These are phyloP conservation scores for Dromaius novaehollandiae DNA, from an alignment of 2,113 vertebrate genomes.

Conservation along the genomic window DNA sequence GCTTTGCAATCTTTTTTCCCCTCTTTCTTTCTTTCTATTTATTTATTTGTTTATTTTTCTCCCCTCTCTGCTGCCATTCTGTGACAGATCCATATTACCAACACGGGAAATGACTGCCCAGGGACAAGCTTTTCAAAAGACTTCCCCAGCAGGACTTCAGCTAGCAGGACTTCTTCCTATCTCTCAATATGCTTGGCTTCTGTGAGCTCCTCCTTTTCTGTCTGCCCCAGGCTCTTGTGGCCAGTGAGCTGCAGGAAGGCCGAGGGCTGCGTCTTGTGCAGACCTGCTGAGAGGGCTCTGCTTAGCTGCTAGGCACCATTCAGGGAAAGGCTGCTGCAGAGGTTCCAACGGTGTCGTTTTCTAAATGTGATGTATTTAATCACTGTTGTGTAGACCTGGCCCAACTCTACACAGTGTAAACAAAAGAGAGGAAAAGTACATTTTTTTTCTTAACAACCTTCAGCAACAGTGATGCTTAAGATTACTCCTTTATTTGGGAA, in stretches of 20 bases:
- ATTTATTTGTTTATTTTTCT: background rate
- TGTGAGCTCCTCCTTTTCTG: background rate
- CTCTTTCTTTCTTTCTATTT: background rate
- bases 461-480: background rate
- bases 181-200: background rate
- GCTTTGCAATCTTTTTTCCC: background rate
- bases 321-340: background rate
- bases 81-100: rapidly evolving
- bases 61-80: background rate
- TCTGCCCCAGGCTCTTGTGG: background rate
- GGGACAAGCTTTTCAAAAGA: background rate
- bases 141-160: background rate
- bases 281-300: background rate
- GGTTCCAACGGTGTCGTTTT: background rate
- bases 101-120: background rate
- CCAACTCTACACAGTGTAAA: rapidly evolving
- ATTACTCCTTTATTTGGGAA: background rate
- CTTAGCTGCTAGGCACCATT: background rate
- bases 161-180: background rate
- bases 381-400: background rate
- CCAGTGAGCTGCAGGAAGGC: background rate
- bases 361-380: background rate
- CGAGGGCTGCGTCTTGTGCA: background rate
- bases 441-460: background rate
- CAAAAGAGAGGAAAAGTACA: background rate